A percentile compares a stretch with the other conserved stretches of the same genome.
Conservation (phyloP, 2,888 invertebrate genomes). For the Hemistola chrysoprasaria region DNA sequence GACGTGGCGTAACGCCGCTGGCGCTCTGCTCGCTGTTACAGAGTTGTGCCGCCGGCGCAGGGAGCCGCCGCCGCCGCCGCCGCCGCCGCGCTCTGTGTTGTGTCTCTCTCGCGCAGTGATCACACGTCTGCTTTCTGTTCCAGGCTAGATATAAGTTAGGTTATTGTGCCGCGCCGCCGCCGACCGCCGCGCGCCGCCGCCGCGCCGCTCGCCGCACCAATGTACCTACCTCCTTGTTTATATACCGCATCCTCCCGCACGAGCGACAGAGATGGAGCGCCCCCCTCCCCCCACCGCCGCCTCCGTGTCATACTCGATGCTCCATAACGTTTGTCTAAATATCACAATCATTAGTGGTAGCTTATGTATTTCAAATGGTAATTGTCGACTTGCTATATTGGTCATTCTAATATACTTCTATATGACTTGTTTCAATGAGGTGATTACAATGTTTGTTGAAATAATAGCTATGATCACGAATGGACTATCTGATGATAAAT, state of each 20-base stretch:
- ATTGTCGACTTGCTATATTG: too few species aligned
- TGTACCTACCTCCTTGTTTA: constrained; percentile 58
- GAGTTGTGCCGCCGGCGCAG: constrained; percentile 28
- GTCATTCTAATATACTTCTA: too few species aligned
- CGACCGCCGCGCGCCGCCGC: constrained; percentile 41
- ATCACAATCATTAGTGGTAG: too few species aligned
- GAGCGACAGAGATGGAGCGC: constrained; percentile 22
- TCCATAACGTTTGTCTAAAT: too few species aligned
- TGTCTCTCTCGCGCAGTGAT: constrained; percentile 72
- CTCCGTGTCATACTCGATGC: too few species aligned
- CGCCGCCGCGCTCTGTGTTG: constrained; percentile 32
- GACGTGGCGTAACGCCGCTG: constrained; percentile 32
- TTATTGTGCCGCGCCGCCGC: constrained; percentile 48
- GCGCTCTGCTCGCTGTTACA: constrained; percentile 43
- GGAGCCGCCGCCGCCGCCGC: constrained; percentile 26
- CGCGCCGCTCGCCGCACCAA: constrained; percentile 48
- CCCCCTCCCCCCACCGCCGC: constrained; percentile 3
- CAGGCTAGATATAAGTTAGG: constrained; percentile 80
- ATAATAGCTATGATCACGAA: too few species aligned
- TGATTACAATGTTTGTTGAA: too few species aligned
- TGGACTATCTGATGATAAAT: too few species aligned
- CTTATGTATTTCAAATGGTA: too few species aligned
- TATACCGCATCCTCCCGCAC: constrained; percentile 45
- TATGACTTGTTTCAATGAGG: too few species aligned
- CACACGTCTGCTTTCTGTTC: constrained; percentile 79